These are phyloP conservation scores for Dreissena polymorpha DNA, from an alignment of 1,140 invertebrate species.

Conservation along the genomic window DNA sequence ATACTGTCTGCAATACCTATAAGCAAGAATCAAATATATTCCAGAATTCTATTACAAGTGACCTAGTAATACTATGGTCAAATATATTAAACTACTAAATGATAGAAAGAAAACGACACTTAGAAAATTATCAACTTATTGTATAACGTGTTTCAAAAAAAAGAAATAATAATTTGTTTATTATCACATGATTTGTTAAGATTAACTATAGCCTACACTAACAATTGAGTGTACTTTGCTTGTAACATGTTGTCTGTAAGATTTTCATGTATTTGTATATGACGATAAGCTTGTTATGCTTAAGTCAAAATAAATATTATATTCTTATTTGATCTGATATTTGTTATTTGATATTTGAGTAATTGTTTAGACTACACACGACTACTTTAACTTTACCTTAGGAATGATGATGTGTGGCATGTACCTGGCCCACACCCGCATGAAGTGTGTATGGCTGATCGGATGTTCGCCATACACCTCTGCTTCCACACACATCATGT, in stretches of 20 bases:
- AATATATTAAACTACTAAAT: too few species aligned
- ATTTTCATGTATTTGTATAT: not conserved
- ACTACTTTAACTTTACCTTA: not conserved
- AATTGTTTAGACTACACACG: not conserved
- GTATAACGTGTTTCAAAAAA: too few species aligned
- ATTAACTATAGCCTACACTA: not conserved
- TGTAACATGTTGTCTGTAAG: not conserved
- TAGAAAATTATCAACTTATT: too few species aligned
- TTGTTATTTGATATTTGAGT: too few species aligned
- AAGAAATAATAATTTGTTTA: too few species aligned
- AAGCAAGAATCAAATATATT: conserved; percentile 7
- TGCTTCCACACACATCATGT: not conserved
- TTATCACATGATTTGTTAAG: too few species aligned
- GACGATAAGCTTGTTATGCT: not conserved
- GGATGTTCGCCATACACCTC: not conserved
- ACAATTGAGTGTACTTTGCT: not conserved
- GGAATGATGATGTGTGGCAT: conserved; percentile 1
- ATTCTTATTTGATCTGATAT: too few species aligned
- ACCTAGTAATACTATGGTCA: too few species aligned
- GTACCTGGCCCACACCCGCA: not conserved
- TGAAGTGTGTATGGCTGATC: not conserved
- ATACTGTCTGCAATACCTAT: not conserved
- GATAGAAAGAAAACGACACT: too few species aligned
- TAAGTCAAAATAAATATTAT: not conserved
- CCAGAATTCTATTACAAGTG: not conserved